Evolutionary conservation across 1,140 invertebrate genomes (phyloP).

Genomic region (Brevipalpus yothersi): DNA sequence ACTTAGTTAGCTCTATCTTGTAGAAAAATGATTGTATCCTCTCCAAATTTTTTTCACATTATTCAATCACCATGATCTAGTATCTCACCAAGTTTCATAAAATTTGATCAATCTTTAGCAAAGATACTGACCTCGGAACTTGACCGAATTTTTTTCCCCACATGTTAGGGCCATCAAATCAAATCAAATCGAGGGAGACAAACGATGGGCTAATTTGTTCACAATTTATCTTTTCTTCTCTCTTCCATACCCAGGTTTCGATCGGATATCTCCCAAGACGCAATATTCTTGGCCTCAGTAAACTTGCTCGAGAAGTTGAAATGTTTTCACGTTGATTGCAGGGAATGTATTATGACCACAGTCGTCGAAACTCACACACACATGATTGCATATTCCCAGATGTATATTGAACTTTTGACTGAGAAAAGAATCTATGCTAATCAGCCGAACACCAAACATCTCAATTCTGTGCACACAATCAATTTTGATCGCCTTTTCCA

Average conservation of each 20-base stretch:
- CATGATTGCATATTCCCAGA: background rate
- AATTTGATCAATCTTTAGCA: too few relatives aligned
- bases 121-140: too few relatives aligned
- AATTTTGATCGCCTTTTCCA: background rate
- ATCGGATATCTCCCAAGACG: constrained; percentile 95
- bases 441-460: background rate
- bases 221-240: background rate
- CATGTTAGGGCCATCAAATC: too few relatives aligned
- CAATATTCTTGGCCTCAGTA: constrained; percentile 85
- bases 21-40: too few relatives aligned
- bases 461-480: too few relatives aligned
- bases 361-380: background rate
- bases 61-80: too few relatives aligned
- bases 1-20: too few relatives aligned
- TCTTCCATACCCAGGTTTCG: constrained; percentile 35
- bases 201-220: too few relatives aligned
- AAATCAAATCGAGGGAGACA: too few relatives aligned
- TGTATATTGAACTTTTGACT: background rate
- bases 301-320: constrained; percentile 89
- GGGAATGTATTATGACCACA: constrained; percentile 24
- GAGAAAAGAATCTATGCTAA: background rate
- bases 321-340: constrained; percentile 83
- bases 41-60: too few relatives aligned
- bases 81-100: too few relatives aligned
- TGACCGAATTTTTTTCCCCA: too few relatives aligned